These are phyloP conservation scores for Danio rerio DNA, from an alignment of 2,113 vertebrate genomes.

Conservation along the genomic window DNA sequence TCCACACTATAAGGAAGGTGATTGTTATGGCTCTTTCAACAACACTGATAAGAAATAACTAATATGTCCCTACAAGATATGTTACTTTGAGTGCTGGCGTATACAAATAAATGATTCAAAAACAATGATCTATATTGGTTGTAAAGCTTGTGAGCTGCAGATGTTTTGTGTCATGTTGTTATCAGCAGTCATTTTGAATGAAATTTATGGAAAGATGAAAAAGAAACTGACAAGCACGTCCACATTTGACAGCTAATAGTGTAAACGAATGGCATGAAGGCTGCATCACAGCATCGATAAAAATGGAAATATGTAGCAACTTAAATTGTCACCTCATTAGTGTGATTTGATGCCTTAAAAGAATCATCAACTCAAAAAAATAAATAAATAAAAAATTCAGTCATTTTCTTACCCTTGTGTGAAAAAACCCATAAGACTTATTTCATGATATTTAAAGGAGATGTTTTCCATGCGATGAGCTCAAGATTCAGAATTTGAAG, in stretches of 20 bases:
- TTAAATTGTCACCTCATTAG: slow-evolving; percentile 7
- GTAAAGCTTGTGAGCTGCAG: background rate
- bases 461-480: too few species aligned
- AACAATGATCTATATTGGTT: background rate
- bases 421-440: too few species aligned
- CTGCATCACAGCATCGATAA: background rate
- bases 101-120: too few species aligned
- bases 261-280: background rate
- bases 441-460: too few species aligned
- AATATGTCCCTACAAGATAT: background rate
- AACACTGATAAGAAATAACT: slow-evolving; percentile 34
- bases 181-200: background rate
- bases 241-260: slow-evolving; percentile 14
- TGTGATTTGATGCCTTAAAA: slow-evolving; percentile 1
- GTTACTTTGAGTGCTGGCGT: too few species aligned
- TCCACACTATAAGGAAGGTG: slow-evolving; percentile 6
- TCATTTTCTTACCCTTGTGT: background rate
- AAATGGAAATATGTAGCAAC: slow-evolving; percentile 11
- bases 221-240: background rate
- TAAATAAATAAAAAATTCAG: too few species aligned
- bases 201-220: background rate
- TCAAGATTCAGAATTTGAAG: too few species aligned
- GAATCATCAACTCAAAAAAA: background rate
- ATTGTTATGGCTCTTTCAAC: slow-evolving; percentile 26
- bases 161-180: background rate